These are phyloP conservation scores for Poecilia wingei DNA, from an alignment of 2,797 vertebrate species.

Conservation along the genomic window DNA sequence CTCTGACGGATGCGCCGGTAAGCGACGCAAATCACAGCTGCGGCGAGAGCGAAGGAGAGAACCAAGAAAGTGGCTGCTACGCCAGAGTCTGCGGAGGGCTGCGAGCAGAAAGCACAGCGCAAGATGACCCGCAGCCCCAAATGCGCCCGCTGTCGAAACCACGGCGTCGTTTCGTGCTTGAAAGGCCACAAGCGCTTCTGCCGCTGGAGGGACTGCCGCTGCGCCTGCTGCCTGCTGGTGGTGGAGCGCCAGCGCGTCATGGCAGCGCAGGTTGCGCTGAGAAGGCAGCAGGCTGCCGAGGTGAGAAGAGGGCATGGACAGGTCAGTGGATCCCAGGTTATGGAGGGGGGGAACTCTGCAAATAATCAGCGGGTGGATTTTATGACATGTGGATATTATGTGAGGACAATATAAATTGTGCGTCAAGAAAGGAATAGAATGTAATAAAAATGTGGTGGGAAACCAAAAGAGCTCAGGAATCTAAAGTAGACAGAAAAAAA, in stretches of 20 bases:
- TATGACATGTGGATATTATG: neutral
- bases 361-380: neutral
- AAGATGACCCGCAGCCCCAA: slow-evolving; percentile 75
- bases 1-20: slow-evolving; percentile 64
- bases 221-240: slow-evolving; percentile 83
- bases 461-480: neutral
- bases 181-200: slow-evolving; percentile 85
- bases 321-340: slow-evolving; percentile 41
- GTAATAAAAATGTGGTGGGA: neutral
- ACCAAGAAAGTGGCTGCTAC: slow-evolving; percentile 17
- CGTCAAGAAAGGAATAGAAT: neutral
- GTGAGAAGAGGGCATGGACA: slow-evolving; percentile 57
- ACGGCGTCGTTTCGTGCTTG: slow-evolving; percentile 80
- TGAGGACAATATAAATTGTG: neutral
- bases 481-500: neutral
- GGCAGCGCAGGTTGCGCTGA: slow-evolving; percentile 84
- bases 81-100: slow-evolving; percentile 30
- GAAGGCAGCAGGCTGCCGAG: slow-evolving; percentile 80
- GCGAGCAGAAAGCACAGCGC: slow-evolving; percentile 44
- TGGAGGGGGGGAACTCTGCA: too few relatives aligned
- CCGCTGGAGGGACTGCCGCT: slow-evolving; percentile 83
- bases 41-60: slow-evolving; percentile 25
- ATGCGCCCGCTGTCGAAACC: slow-evolving; percentile 78
- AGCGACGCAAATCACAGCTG: slow-evolving; percentile 15
- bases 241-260: slow-evolving; percentile 86